Base-by-base conservation (phyloP, 1,140 invertebrate genomes). In the Eufriesea mexicana region DNA sequence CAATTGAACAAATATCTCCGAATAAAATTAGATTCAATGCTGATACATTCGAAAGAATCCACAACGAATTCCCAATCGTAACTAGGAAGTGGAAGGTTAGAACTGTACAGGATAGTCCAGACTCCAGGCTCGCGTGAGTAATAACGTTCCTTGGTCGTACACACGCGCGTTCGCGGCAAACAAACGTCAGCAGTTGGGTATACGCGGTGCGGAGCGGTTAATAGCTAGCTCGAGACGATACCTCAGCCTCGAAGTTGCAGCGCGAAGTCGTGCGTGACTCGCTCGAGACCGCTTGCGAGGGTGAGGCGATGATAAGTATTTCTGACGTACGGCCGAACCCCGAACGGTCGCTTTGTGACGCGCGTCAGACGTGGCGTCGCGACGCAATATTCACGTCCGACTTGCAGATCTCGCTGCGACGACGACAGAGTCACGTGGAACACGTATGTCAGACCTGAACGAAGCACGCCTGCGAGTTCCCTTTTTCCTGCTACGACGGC, bases 301-400 rank as follows among this genome's bases (percentile, higher is more conserved):
- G 23, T n/a, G 28, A 54, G 70, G 68, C n/a, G 78, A 64, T 74
- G 70, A 80, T 80, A 80, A 80, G 79, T 55, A 74, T 66, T 80
- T 51, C 70, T 64, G 70, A 28, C 70, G 70, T 28, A 64, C 23
- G 57, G 66, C 23, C 25, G 35, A 45, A 68, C 64, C 12, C 78
- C 25, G 42, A 79, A 72, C 57, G 67, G 54, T 10, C 70, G 57
- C 59, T 80, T 74, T 74, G 78, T 45, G 79, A 64, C 59, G 49
- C 18, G 20, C 59, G 57, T 67, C 57, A 51, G 55, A 35, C 54
- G 8, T 5, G 55, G 12, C 57, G 61, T 42, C 12, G 25, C 78
- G 45, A 59, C 42, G 20, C 47, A 71, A 80, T 70, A 70, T 80
- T 59, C 54, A 14, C 64, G 35, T 7, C 12, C 8, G 35, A 16